Evolutionary conservation across 2,113 vertebrate genomes (phyloP), one percentile per base, ranked within the genome.

Genomic region (Macaca mulatta): DNA sequence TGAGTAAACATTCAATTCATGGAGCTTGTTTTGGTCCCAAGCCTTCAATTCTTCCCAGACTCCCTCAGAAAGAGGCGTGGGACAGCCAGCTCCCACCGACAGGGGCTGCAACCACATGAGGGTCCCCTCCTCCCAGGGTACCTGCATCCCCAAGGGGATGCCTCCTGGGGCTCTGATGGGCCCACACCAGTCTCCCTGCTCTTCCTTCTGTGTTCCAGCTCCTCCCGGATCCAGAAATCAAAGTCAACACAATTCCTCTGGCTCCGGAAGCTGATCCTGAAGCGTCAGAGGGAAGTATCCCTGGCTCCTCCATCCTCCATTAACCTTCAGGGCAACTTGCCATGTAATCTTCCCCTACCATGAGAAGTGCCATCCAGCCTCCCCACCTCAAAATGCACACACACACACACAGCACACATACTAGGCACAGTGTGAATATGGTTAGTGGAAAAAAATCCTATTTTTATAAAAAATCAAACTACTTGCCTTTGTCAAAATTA

Each of bases 21-120:
- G 38, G 93, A 78, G 0, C 48, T 90, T n/a, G 30, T 87, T 96
- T 64, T 0, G 77, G 93, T 43, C 86, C 74, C 85, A 92, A 97
- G 96, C 95, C 98, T 97, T 92, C 92, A 83, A 98, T 97, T 97
- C 97, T 95, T 96, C 43, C 88, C 35, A 96, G 43, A 61, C 67
- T 23, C 52, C 89, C 89, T 90, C 0, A 7, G 91, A 97, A 93
- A 95, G 92, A 93, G 89, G 78, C 10, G 16, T 86, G 38, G 96
- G 94, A 91, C 11, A 84, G 50, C 80, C 57, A 30, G 55, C 85
- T 94, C 72, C 35, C 52, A 92, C 81, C 91, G 0, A 27, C 88
- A 88, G 82, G 6, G 1, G 67, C 80, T 93, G 0, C 55, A 83
- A 0, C 25, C 78, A 83, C 87, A 27, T 79, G 3, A 59, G 5